phyloP scores from a whole-genome alignment of 1,140 invertebrate genomes.

The Megalopta genalis region DNA sequence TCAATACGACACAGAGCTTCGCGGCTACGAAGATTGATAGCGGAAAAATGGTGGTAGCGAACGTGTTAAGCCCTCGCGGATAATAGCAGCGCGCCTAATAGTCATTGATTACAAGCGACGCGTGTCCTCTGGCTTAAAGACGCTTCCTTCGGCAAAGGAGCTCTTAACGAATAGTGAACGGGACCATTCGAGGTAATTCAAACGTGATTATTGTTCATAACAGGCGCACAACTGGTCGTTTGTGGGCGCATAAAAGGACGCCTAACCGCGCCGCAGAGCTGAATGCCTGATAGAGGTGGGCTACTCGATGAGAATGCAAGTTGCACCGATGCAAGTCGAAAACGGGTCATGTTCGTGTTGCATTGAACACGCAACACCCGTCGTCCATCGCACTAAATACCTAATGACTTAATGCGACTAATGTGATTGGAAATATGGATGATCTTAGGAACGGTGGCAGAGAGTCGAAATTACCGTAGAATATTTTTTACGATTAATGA shows the following conservation, averaged over 20 bases:
- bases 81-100: background rate
- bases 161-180: constrained; percentile 64
- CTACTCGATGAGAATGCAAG: constrained; percentile 8
- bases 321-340: constrained; percentile 43
- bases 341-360: constrained; percentile 52
- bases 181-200: constrained; percentile 62
- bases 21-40: too few species aligned
- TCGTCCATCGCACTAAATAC: constrained; percentile 18
- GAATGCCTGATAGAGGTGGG: constrained; percentile 37
- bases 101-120: background rate
- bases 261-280: constrained; percentile 59
- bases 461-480: background rate
- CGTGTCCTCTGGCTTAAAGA: constrained; percentile 17
- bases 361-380: constrained; percentile 33
- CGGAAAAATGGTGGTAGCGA: too few species aligned
- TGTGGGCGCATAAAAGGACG: constrained; percentile 65
- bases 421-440: constrained; percentile 30
- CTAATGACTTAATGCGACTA: constrained; percentile 54
- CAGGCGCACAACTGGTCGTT: constrained; percentile 65
- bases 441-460: background rate
- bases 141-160: background rate
- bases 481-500: too few species aligned
- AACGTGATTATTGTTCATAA: constrained; percentile 66
- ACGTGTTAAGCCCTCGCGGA: too few species aligned
- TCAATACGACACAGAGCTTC: too few species aligned